Percentiles rank a stretch among this genome's conserved stretches.
phyloP scores from a whole-genome alignment of 2,113 vertebrate species.

The Hippoglossus stenolepis region DNA sequence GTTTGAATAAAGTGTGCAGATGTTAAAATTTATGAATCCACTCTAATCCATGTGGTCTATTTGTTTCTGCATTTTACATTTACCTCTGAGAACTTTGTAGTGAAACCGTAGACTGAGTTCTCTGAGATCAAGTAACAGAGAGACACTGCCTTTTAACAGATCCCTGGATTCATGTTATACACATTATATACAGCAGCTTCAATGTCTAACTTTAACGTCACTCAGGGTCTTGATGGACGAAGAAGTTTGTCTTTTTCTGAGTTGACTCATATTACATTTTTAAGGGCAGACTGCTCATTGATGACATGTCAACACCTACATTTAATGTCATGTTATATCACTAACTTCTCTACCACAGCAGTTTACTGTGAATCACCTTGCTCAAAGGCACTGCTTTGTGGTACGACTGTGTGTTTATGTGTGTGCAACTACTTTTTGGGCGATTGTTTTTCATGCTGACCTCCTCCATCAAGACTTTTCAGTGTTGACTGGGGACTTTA shows the following conservation, averaged over 20 bases:
- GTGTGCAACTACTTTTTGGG: background rate
- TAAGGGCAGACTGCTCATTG: background rate
- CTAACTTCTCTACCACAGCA: background rate
- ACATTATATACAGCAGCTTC: background rate
- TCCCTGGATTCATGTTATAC: background rate
- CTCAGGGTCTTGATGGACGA: background rate
- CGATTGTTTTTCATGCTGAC: slow-evolving; percentile 16
- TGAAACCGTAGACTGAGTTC: background rate
- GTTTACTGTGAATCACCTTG: background rate
- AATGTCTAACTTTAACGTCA: background rate
- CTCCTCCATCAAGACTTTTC: background rate
- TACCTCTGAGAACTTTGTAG: slow-evolving; percentile 10
- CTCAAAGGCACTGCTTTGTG: background rate
- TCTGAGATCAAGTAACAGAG: background rate
- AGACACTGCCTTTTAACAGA: slow-evolving; percentile 8
- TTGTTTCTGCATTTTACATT: slow-evolving; percentile 14
- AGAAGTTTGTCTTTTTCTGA: too few relatives aligned
- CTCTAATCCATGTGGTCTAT: slow-evolving; percentile 6
- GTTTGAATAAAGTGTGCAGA: background rate
- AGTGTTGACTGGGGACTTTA: background rate
- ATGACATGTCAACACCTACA: background rate
- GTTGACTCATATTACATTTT: background rate
- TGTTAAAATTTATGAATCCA: slow-evolving; percentile 19
- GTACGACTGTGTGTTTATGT: background rate
- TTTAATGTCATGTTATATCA: background rate